Evolutionary conservation across 2,113 vertebrate species (phyloP).

Genomic region (Callithrix jacchus): DNA sequence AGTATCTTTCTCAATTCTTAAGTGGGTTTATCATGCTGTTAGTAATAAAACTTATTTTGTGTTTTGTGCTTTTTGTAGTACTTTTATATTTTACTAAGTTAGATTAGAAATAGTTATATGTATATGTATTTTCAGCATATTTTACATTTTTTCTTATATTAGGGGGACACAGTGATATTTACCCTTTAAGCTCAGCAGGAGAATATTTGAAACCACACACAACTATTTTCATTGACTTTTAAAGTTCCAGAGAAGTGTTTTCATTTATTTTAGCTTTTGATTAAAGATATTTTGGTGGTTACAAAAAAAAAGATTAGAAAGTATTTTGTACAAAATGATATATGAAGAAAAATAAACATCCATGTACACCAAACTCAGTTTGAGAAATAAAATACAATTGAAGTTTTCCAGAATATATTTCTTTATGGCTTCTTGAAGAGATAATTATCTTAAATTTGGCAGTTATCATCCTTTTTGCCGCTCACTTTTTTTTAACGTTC

Average conservation of each 20-base stretch:
- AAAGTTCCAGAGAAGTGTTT: slow-evolving; percentile 46
- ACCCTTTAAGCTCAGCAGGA: slow-evolving; percentile 26
- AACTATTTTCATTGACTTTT: slow-evolving; percentile 48
- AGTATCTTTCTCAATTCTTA: slow-evolving; percentile 14
- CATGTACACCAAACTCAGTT: background rate
- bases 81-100: slow-evolving; percentile 36
- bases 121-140: background rate
- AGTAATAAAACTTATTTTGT: slow-evolving; percentile 25
- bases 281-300: slow-evolving; percentile 38
- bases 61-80: slow-evolving; percentile 42
- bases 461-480: slow-evolving; percentile 31
- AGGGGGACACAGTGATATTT: background rate
- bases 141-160: background rate
- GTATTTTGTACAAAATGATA: background rate
- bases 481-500: background rate
- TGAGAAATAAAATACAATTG: slow-evolving; percentile 17
- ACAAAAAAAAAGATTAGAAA: slow-evolving; percentile 38
- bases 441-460: background rate
- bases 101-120: background rate
- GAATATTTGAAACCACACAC: slow-evolving; percentile 39
- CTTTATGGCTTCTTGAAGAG: slow-evolving; percentile 34
- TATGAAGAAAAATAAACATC: background rate
- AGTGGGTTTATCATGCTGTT: background rate
- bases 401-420: background rate
- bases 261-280: slow-evolving; percentile 75